phyloP scores from a whole-genome alignment of 2,888 invertebrate species.

The Ophonus ardosiacus region DNA sequence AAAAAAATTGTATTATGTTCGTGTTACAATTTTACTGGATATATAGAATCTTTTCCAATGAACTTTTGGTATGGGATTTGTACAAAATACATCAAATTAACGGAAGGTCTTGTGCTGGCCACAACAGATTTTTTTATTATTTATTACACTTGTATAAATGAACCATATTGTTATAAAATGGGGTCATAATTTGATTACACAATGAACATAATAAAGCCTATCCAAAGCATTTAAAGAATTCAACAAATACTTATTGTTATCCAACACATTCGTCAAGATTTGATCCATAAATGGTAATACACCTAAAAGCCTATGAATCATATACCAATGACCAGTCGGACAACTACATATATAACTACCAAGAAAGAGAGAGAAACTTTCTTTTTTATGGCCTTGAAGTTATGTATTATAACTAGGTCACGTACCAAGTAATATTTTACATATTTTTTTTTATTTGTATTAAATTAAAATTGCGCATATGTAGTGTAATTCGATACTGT shows the following conservation, averaged over 20 bases:
- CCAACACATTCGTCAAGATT: conserved; percentile 5
- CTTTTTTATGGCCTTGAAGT: conserved; percentile 22
- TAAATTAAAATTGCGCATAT: conserved; percentile 22
- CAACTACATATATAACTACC: not conserved
- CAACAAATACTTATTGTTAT: conserved; percentile 18
- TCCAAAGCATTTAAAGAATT: not conserved
- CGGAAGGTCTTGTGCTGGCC: no score
- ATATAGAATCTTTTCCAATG: no score
- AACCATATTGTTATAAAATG: conserved; percentile 8
- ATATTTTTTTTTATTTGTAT: not conserved
- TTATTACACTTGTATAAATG: not conserved
- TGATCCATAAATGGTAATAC: conserved; percentile 11
- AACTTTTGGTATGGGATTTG: no score
- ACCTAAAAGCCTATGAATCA: conserved; percentile 23
- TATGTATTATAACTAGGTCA: conserved; percentile 22
- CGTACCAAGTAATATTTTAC: conserved; percentile 24
- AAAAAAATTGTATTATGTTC: no score
- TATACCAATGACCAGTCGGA: conserved; percentile 9
- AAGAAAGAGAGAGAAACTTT: conserved; percentile 2
- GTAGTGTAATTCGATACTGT: conserved; percentile 16
- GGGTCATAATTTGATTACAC: not conserved
- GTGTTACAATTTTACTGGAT: no score
- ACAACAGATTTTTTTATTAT: not conserved
- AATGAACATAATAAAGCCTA: not conserved
- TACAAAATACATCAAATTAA: no score